These are phyloP conservation scores for Dissostichus mawsoni DNA, from an alignment of 2,113 vertebrate species.

Conservation along the genomic window DNA sequence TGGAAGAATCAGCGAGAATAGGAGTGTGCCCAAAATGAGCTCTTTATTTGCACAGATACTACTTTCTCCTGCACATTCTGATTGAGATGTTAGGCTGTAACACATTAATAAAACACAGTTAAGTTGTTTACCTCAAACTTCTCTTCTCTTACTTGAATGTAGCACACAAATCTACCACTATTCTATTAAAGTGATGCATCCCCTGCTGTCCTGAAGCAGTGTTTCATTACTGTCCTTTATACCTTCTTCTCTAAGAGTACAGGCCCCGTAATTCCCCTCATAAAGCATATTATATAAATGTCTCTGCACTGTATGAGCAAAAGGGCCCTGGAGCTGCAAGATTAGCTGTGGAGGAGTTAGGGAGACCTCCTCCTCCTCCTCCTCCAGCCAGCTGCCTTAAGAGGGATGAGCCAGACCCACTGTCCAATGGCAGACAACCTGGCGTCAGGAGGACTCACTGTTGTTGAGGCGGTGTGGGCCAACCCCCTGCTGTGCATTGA, in stretches of 20 bases:
- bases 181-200: slow-evolving; percentile 17
- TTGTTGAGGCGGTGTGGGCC: slow-evolving; percentile 59
- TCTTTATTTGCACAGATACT: slow-evolving; percentile 12
- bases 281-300: slow-evolving; percentile 68
- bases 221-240: slow-evolving; percentile 47
- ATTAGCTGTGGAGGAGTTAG: slow-evolving; percentile 78
- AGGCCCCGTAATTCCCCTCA: slow-evolving; percentile 59
- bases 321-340: slow-evolving; percentile 66
- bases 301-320: slow-evolving; percentile 58
- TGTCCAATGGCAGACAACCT: slow-evolving; percentile 74
- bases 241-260: slow-evolving; percentile 50
- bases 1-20: slow-evolving; percentile 44
- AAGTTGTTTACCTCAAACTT: slow-evolving; percentile 3
- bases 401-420: slow-evolving; percentile 73
- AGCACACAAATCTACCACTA: not conserved
- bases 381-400: slow-evolving; percentile 63
- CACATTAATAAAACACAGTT: not conserved
- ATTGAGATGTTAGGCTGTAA: not conserved
- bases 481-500: slow-evolving; percentile 61
- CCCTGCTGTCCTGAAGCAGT: slow-evolving; percentile 18
- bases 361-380: slow-evolving; percentile 65
- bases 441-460: slow-evolving; percentile 68
- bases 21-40: slow-evolving; percentile 36
- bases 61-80: not conserved
- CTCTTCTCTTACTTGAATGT: not conserved